Evolutionary conservation across 1,140 invertebrate genomes (phyloP).

Genomic region (Pseudoatta argentina): DNA sequence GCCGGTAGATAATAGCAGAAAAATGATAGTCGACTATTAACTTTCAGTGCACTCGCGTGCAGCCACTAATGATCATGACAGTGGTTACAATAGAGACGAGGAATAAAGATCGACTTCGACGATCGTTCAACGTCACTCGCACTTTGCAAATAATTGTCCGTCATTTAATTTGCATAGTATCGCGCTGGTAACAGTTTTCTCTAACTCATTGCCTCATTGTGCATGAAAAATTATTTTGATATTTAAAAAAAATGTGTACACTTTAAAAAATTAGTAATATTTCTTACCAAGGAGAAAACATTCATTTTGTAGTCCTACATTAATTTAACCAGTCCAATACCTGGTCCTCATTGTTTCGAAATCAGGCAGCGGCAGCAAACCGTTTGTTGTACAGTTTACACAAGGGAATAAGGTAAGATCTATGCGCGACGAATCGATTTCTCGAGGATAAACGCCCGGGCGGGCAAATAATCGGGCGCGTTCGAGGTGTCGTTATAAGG

Average conservation of each 20-base stretch:
- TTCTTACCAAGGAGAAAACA: not conserved
- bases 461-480: constrained; percentile 50
- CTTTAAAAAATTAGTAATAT: not conserved
- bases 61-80: constrained; percentile 34
- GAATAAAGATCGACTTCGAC: constrained; percentile 25
- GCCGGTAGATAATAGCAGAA: constrained; percentile 37
- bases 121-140: constrained; percentile 30
- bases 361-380: not conserved
- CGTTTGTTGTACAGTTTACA: constrained; percentile 24
- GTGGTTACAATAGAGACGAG: constrained; percentile 28
- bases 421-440: constrained; percentile 44
- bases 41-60: constrained; percentile 27
- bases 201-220: not conserved
- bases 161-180: constrained; percentile 31
- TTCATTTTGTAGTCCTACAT: not conserved
- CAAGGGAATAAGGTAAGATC: constrained; percentile 27
- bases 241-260: not conserved
- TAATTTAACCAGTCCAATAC: constrained; percentile 1
- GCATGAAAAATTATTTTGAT: not conserved
- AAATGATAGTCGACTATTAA: constrained; percentile 45
- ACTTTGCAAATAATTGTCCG: constrained; percentile 29
- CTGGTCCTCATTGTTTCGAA: constrained; percentile 15
- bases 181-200: constrained; percentile 1
- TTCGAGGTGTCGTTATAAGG: constrained; percentile 48
- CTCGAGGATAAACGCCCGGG: constrained; percentile 29